Evolutionary conservation across 2,888 invertebrate species (phyloP).

Genomic region (Heliconius ismenius): DNA sequence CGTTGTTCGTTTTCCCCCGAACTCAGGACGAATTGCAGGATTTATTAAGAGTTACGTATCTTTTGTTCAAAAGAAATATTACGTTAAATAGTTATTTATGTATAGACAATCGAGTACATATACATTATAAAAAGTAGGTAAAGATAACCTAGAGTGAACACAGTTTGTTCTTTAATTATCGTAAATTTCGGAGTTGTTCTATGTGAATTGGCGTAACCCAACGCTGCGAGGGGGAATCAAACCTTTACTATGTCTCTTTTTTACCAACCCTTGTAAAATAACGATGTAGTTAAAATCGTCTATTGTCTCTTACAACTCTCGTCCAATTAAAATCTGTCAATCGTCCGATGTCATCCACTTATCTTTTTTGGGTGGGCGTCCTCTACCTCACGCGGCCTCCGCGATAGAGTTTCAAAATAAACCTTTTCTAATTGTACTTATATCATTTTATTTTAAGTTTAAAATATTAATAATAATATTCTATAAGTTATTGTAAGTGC

Average conservation of each 20-base stretch:
- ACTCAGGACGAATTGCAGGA: too few relatives aligned
- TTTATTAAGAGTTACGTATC: too few relatives aligned
- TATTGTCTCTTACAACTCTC: constrained; percentile 22
- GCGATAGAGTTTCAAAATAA: constrained; percentile 1
- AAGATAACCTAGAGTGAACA: background rate
- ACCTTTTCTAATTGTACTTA: background rate
- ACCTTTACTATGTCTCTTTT: background rate
- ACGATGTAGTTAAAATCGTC: constrained; percentile 11
- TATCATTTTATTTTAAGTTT: background rate
- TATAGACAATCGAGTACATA: too few relatives aligned
- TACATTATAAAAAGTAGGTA: background rate
- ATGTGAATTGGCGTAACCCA: background rate
- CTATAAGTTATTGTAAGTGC: too few relatives aligned
- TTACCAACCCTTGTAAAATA: constrained; percentile 10
- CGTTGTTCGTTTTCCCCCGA: too few relatives aligned
- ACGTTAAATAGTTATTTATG: too few relatives aligned
- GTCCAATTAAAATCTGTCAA: constrained; percentile 26
- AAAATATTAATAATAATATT: too few relatives aligned
- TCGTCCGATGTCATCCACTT: constrained; percentile 26
- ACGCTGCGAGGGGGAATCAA: background rate
- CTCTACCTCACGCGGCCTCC: constrained; percentile 8
- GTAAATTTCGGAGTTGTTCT: background rate
- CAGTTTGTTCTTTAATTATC: background rate
- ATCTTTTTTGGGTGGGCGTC: constrained; percentile 20
- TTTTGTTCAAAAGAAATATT: too few relatives aligned